Percentiles rank a stretch among this genome's conserved stretches.
phyloP scores from a whole-genome alignment of 2,113 vertebrate species.

The Pardalotus punctatus region DNA sequence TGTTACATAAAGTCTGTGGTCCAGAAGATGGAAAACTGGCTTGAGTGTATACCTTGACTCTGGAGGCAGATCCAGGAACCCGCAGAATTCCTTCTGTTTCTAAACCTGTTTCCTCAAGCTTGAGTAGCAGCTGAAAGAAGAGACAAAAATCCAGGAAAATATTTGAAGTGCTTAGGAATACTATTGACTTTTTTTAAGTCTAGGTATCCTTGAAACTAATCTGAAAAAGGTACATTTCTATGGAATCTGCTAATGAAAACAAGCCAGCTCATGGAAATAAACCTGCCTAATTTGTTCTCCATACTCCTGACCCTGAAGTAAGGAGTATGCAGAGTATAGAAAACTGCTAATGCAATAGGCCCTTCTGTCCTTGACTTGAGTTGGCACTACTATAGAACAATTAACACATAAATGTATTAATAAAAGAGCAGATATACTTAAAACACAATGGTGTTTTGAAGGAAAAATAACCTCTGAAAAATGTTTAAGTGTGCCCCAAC shows the following conservation, averaged over 20 bases:
- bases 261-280: background rate
- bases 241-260: background rate
- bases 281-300: background rate
- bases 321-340: background rate
- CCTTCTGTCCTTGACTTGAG: background rate
- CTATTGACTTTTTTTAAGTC: background rate
- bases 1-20: background rate
- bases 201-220: background rate
- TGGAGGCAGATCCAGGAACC: conserved; percentile 90
- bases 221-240: background rate
- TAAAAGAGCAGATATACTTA: background rate
- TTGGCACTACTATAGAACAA: background rate
- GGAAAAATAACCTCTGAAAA: background rate
- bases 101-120: conserved; percentile 89
- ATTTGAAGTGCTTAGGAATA: background rate
- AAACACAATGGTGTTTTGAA: conserved; percentile 13
- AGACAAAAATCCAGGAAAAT: background rate
- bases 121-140: conserved; percentile 82
- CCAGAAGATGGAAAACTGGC: background rate
- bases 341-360: background rate
- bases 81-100: conserved; percentile 95
- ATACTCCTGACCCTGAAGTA: background rate
- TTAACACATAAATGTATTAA: background rate
- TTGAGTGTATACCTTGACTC: conserved; percentile 84
- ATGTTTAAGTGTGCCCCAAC: background rate